Evolutionary conservation across 2,113 vertebrate genomes (phyloP).

Genomic region (Sterna hirundo): DNA sequence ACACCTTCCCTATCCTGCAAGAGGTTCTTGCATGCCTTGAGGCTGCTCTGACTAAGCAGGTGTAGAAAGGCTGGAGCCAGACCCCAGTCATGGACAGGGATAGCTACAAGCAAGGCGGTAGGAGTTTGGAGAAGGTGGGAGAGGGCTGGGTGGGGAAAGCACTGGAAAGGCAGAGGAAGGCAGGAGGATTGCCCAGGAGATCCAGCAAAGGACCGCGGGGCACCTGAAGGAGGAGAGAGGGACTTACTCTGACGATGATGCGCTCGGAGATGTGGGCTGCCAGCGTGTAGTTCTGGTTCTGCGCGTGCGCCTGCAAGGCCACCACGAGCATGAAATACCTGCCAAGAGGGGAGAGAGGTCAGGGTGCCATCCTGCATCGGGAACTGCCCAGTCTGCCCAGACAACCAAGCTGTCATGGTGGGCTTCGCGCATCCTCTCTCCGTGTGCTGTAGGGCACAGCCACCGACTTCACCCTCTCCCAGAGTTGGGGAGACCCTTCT

Average conservation of each 20-base stretch:
- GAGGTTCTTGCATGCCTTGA: background rate
- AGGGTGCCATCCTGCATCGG: background rate
- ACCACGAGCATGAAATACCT: conserved; percentile 99
- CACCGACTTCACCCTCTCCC: background rate
- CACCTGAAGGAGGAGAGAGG: background rate
- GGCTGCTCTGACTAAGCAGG: background rate
- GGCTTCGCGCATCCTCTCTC: background rate
- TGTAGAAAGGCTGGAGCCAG: background rate
- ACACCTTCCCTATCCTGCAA: background rate
- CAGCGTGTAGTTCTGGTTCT: conserved; percentile 94
- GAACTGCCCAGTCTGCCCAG: fast-evolving
- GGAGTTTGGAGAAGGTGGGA: background rate
- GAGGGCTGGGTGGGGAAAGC: background rate
- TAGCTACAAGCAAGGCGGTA: background rate
- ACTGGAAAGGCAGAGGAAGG: background rate
- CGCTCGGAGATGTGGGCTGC: conserved; percentile 96
- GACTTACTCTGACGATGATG: conserved; percentile 96
- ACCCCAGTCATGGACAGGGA: background rate
- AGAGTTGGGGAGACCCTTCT: background rate
- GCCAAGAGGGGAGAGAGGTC: background rate
- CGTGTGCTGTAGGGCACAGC: background rate
- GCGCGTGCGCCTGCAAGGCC: conserved; percentile 91
- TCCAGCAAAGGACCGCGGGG: background rate
- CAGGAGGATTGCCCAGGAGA: background rate
- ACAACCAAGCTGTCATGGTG: fast-evolving